Evolutionary conservation across 30 jellyfish, hydroid and myxozoan species (phyloP).

Genomic region (Pelagia noctiluca): DNA sequence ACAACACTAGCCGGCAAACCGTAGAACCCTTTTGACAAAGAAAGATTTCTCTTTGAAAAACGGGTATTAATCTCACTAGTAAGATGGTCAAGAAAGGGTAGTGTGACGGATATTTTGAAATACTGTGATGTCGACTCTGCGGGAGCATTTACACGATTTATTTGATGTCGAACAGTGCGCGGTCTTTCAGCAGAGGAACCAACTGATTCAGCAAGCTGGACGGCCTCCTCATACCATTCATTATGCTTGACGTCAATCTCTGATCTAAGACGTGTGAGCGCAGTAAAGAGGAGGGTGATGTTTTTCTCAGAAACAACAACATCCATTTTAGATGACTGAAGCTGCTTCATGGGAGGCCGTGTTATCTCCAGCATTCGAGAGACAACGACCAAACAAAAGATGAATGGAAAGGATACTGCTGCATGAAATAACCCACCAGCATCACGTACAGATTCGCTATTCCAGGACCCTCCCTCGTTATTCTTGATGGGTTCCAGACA

Average conservation of each 20-base stretch:
- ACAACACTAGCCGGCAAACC: constrained; percentile 34
- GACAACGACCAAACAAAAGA: constrained; percentile 31
- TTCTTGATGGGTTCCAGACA: constrained; percentile 55
- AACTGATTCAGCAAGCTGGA: constrained; percentile 28
- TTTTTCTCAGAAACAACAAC: constrained; percentile 5
- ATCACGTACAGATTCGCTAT: constrained; percentile 39
- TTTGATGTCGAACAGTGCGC: constrained; percentile 37
- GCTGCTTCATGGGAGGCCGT: constrained; percentile 41
- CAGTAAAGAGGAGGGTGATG: constrained; percentile 28
- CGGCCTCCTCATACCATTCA: constrained; percentile 44
- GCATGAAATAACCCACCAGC: constrained; percentile 37
- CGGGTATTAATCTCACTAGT: constrained; percentile 23
- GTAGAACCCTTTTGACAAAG: constrained; percentile 17
- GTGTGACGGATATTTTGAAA: constrained; percentile 20
- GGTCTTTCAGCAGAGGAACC: constrained; percentile 27
- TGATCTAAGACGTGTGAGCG: constrained; percentile 2
- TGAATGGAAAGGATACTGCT: constrained; percentile 44
- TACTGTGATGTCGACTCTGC: constrained; percentile 41
- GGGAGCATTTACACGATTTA: constrained; percentile 32
- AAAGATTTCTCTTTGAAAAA: constrained; percentile 5
- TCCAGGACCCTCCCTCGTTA: constrained; percentile 36
- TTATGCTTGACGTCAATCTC: constrained; percentile 14
- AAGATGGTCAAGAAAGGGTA: constrained; percentile 69
- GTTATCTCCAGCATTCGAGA: constrained; percentile 32
- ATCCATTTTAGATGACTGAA: constrained; percentile 31